Percentiles rank a stretch among this genome's conserved stretches.
Conservation (phyloP, 2,797 vertebrate species). For the Telmatherina bonti region DNA sequence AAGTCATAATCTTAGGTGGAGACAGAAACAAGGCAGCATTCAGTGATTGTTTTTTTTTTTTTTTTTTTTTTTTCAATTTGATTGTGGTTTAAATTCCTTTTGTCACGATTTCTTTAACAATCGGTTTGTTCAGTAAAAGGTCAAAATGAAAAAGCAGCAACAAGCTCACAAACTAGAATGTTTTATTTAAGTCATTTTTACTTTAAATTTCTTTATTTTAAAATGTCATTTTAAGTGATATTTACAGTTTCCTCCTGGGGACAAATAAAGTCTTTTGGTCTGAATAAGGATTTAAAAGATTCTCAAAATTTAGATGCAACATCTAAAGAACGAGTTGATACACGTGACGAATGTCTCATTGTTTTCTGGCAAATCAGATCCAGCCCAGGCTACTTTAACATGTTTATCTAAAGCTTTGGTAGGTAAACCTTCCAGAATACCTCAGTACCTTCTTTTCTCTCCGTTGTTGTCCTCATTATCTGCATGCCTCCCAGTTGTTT, state of each 20-base stretch:
- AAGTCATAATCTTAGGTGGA: slow-evolving; percentile 9
- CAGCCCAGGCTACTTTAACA: too few relatives aligned
- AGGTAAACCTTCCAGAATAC: too few relatives aligned
- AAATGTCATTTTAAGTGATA: neutral
- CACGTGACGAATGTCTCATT: too few relatives aligned
- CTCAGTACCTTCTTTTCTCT: too few relatives aligned
- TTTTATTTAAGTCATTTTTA: neutral
- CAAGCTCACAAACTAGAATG: neutral
- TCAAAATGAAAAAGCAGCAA: neutral
- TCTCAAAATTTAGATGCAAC: neutral
- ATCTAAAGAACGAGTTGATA: neutral
- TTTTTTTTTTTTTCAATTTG: too few relatives aligned
- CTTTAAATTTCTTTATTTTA: neutral
- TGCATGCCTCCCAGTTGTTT: too few relatives aligned
- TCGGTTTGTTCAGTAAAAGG: neutral
- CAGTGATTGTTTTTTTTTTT: slow-evolving; percentile 9
- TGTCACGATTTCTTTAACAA: neutral
- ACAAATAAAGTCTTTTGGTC: neutral
- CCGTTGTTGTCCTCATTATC: too few relatives aligned
- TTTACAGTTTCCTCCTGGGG: neutral
- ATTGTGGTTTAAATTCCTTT: neutral
- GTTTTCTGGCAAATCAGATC: too few relatives aligned
- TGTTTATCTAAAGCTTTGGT: too few relatives aligned
- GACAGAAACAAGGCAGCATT: neutral
- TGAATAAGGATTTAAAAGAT: neutral